Percentiles rank a stretch among this genome's conserved stretches.
phyloP scores from a whole-genome alignment of 2,797 vertebrate genomes.

The Eulemur mongoz region DNA sequence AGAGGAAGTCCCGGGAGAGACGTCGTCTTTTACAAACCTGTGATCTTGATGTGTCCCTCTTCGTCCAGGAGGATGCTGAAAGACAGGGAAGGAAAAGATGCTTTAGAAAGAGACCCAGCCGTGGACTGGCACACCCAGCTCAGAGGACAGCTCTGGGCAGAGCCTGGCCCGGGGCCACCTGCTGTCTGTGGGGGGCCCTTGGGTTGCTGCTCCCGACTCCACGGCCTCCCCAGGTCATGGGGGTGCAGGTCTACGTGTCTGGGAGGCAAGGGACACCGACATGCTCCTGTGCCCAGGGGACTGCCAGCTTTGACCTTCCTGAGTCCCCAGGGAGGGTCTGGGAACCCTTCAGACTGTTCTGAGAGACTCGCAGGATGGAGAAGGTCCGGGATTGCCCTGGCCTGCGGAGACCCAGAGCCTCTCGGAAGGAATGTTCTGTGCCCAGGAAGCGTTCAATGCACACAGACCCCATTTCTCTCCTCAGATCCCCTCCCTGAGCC shows the following conservation, averaged over 20 bases:
- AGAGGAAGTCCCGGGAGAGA: background rate
- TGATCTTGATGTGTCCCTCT: conserved; percentile 97
- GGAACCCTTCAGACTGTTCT: background rate
- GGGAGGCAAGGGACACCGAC: background rate
- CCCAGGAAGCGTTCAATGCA: fast-evolving
- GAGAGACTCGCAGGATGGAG: fast-evolving
- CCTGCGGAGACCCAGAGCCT: fast-evolving
- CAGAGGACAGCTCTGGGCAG: fast-evolving
- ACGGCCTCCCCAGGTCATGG: background rate
- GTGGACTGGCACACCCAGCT: fast-evolving
- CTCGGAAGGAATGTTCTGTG: background rate
- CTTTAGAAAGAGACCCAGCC: background rate
- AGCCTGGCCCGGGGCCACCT: fast-evolving
- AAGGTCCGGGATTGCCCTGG: background rate
- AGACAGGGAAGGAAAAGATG: conserved; percentile 35
- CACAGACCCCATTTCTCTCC: fast-evolving
- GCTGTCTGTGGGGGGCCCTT: fast-evolving
- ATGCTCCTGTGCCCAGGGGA: too few species aligned
- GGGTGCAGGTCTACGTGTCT: fast-evolving
- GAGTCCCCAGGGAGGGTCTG: too few species aligned
- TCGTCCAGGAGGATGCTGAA: conserved; percentile 97
- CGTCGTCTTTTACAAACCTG: conserved; percentile 85
- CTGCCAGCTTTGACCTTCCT: background rate
- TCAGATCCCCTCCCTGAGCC: fast-evolving
- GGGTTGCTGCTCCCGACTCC: fast-evolving